Base-by-base conservation (phyloP, 2,888 invertebrate genomes). In the Amaurobius ferox region DNA sequence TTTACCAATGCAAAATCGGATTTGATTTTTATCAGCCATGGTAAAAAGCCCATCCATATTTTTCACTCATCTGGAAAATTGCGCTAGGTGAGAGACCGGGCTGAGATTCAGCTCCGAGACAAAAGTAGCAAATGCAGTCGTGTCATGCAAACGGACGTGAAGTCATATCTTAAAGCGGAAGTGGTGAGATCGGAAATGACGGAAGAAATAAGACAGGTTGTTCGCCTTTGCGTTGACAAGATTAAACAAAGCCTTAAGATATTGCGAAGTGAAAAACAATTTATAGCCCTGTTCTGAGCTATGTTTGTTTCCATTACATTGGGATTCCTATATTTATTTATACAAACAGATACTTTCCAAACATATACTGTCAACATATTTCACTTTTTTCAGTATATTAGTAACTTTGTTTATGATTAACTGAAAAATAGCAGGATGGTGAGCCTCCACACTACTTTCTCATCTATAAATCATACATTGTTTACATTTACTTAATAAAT, bases 21-120 rank as follows among this genome's bases (percentile, higher is more conserved):
- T n/a, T n/a, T 23, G 55, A 55, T 55, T 55, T 55, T 23, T n/a
- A 0, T 19, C 19, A 7, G 55, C 19, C 55, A n/a, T 6, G 55
- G 11, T n/a, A n/a, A n/a, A n/a, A 6, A 23, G 5, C 5, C 23
- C 55, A 23, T 55, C 55, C 23, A 23, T 26, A 40, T 40, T 68
- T 40, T 40, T 28, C 68, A 68, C 26, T 23, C 68, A 68, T 26
- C 68, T 32, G 68, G 68, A 68, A 68, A 68, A 68, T 68, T 68
- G 23, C 68, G 5, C 68, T 23, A 26, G 68, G 39, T 68, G n/a
- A 68, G n/a, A 40, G 68, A 68, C 68, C 68, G 68, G 26, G 66
- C 6, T 9, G 9, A 35, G 6, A 35, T n/a, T 55, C 55, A 3
- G 55, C 23, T 5, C 55, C 5, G 55, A 29, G n/a, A 64, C 61